Evolutionary conservation across 2,888 invertebrate genomes (phyloP).

Genomic region (Drosophila mercatorum): DNA sequence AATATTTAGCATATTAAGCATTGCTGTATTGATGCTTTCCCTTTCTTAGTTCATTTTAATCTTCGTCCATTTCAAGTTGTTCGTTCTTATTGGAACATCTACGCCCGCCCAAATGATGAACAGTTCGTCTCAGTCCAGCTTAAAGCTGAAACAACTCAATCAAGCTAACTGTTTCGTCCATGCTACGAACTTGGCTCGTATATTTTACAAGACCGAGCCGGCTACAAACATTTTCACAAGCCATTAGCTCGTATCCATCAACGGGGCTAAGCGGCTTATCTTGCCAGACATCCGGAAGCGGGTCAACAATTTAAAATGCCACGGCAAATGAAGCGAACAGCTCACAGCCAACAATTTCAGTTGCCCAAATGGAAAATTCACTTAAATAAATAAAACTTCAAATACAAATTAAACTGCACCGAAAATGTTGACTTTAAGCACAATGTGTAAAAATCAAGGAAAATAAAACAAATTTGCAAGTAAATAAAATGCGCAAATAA

Average conservation of each 20-base stretch:
- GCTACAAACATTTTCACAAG: constrained; percentile 62
- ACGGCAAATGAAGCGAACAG: constrained; percentile 26
- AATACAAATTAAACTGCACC: background rate
- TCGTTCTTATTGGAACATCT: constrained; percentile 5
- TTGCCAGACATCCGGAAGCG: constrained; percentile 36
- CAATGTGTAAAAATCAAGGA: constrained; percentile 8
- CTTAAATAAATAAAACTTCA: constrained; percentile 11
- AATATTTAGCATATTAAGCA: background rate
- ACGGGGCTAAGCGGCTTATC: constrained; percentile 67
- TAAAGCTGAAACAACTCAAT: constrained; percentile 56
- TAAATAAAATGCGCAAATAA: constrained; percentile 15
- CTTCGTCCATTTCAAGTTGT: background rate
- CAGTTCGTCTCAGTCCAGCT: background rate
- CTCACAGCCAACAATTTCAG: constrained; percentile 15
- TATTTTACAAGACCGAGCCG: constrained; percentile 29
- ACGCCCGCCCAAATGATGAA: background rate
- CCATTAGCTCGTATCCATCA: constrained; percentile 72
- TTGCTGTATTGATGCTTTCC: background rate
- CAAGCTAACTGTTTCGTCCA: constrained; percentile 44
- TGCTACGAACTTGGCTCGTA: constrained; percentile 15
- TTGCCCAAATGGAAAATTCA: constrained; percentile 26
- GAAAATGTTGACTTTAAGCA: constrained; percentile 13
- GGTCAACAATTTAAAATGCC: constrained; percentile 26
- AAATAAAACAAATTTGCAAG: constrained; percentile 6
- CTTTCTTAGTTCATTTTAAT: background rate